Evolutionary conservation across 2,797 vertebrate genomes (phyloP).

Genomic region (Enteromius mattozi): DNA sequence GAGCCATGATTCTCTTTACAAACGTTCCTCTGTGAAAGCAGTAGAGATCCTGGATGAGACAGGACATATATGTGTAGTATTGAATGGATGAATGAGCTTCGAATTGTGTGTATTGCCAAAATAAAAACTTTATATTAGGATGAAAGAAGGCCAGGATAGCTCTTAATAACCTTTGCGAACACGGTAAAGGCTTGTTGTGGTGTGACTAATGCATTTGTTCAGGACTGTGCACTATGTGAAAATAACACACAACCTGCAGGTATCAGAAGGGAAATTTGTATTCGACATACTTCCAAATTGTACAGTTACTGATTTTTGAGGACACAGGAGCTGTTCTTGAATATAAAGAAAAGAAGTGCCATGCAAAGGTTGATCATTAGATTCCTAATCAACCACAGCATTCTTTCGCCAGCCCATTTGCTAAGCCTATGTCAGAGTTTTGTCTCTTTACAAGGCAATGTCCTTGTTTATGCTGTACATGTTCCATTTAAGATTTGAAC

Average conservation of each 20-base stretch:
- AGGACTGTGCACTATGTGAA: slow-evolving; percentile 49
- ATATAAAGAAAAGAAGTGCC: slow-evolving; percentile 47
- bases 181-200: slow-evolving; percentile 48
- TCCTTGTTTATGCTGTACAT: slow-evolving; percentile 25
- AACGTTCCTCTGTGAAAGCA: slow-evolving; percentile 51
- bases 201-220: slow-evolving; percentile 50
- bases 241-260: slow-evolving; percentile 42
- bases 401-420: slow-evolving; percentile 20
- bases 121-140: slow-evolving; percentile 48
- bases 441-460: slow-evolving; percentile 18
- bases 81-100: slow-evolving; percentile 44
- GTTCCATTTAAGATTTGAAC: slow-evolving; percentile 18
- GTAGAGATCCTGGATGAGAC: slow-evolving; percentile 51
- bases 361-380: slow-evolving; percentile 52
- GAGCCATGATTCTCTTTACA: slow-evolving; percentile 54
- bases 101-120: slow-evolving; percentile 53
- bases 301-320: slow-evolving; percentile 41
- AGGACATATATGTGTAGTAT: slow-evolving; percentile 52
- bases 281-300: slow-evolving; percentile 35
- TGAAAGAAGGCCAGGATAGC: slow-evolving; percentile 34
- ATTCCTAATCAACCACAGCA: slow-evolving; percentile 33
- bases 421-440: slow-evolving; percentile 31
- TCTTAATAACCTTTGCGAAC: slow-evolving; percentile 41
- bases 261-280: slow-evolving; percentile 39
- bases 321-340: slow-evolving; percentile 39